phyloP scores from a whole-genome alignment of 30 jellyfish, hydroid and myxozoan genomes.

The Aurelia aurita region DNA sequence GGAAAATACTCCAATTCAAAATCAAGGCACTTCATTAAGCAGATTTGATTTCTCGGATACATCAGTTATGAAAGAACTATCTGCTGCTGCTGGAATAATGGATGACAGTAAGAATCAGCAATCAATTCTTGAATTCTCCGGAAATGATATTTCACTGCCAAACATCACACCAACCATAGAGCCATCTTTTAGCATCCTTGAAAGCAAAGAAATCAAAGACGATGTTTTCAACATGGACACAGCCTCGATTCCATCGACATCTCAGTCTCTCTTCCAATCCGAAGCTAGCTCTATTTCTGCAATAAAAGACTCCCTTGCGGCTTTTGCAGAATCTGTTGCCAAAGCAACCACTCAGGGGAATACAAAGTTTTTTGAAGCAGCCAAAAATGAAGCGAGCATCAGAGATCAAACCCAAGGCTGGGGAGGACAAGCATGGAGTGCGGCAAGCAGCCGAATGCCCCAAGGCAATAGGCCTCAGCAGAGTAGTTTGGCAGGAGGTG shows the following conservation, averaged over 20 bases:
- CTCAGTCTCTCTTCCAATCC: background rate
- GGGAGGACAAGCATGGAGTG: background rate
- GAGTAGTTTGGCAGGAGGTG: background rate
- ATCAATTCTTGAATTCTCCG: background rate
- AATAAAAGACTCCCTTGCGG: slow-evolving; percentile 4
- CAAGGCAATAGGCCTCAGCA: background rate
- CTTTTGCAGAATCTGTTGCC: slow-evolving; percentile 6
- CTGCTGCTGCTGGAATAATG: background rate
- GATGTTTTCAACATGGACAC: background rate
- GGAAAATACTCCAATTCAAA: background rate
- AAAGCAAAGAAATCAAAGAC: slow-evolving; percentile 42
- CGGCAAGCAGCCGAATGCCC: background rate
- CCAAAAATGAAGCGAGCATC: background rate
- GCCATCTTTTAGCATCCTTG: slow-evolving; percentile 48
- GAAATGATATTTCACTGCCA: background rate
- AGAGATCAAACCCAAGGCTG: background rate
- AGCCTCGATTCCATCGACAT: background rate
- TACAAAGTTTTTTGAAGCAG: background rate
- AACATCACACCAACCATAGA: background rate
- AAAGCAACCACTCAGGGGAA: background rate
- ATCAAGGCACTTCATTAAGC: background rate
- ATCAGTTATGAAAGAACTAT: background rate
- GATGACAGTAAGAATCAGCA: background rate
- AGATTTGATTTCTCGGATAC: background rate
- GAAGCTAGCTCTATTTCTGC: slow-evolving; percentile 6